Evolutionary conservation across 2,797 vertebrate genomes (phyloP).

Genomic region (Botia almorhae): DNA sequence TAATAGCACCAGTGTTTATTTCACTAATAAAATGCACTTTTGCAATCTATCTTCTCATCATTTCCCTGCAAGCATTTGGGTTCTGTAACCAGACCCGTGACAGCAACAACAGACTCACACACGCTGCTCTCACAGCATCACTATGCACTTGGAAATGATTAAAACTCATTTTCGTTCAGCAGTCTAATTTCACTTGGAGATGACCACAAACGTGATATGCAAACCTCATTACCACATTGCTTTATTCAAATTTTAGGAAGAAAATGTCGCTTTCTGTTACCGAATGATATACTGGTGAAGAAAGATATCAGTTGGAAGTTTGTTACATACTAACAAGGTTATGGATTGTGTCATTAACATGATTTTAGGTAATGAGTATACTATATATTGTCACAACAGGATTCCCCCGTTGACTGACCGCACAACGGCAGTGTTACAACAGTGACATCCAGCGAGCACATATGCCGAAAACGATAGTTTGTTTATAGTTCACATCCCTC

Average conservation of each 20-base stretch:
- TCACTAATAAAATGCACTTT: not conserved
- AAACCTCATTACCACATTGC: conserved; percentile 8
- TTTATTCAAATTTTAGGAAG: not conserved
- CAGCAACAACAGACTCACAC: not conserved
- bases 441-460: conserved; percentile 78
- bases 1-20: not conserved
- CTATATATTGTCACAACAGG: too few relatives aligned
- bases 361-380: not conserved
- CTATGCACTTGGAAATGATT: not conserved
- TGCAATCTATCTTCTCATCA: not conserved
- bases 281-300: conserved; percentile 7
- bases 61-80: not conserved
- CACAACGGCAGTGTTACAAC: conserved; percentile 62
- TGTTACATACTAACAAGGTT: not conserved
- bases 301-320: not conserved
- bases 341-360: not conserved
- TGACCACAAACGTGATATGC: not conserved
- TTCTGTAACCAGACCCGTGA: not conserved
- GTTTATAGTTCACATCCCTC: not conserved
- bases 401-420: not conserved
- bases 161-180: not conserved
- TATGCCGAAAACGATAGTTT: conserved; percentile 12
- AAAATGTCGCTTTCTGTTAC: not conserved
- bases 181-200: not conserved
- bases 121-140: not conserved